Percentiles rank a stretch among this genome's conserved stretches.
These are phyloP conservation scores for Augiades crinisus DNA, from an alignment of 2,888 invertebrate genomes.

Conservation along the genomic window DNA sequence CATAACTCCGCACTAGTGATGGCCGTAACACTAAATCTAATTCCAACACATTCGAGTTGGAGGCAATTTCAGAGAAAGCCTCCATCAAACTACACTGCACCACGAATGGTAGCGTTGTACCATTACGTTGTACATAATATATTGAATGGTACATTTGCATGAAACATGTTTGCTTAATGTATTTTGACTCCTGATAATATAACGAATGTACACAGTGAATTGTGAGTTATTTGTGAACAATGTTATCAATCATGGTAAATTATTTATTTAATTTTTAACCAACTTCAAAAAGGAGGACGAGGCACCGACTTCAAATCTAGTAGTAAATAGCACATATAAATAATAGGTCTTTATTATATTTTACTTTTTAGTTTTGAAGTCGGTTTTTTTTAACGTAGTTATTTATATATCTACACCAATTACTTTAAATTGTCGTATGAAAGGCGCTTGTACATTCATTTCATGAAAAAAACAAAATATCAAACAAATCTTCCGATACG, in stretches of 20 bases:
- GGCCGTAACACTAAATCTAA: not conserved
- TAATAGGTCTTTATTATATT: too few relatives aligned
- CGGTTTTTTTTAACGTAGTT: too few relatives aligned
- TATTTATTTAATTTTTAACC: not conserved
- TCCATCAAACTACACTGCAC: slow-evolving; percentile 2
- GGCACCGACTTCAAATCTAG: too few relatives aligned
- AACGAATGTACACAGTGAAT: not conserved
- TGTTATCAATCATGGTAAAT: not conserved
- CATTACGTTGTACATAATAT: slow-evolving; percentile 11
- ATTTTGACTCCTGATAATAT: not conserved
- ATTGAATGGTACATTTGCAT: slow-evolving; percentile 10
- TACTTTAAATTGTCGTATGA: too few relatives aligned
- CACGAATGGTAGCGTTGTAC: slow-evolving; percentile 6
- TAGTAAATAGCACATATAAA: too few relatives aligned
- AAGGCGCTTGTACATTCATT: not conserved
- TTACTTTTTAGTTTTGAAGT: too few relatives aligned
- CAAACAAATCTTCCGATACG: not conserved
- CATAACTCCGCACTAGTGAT: not conserved
- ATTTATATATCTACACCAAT: too few relatives aligned
- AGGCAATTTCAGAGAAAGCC: slow-evolving; percentile 10
- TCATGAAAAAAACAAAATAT: too few relatives aligned
- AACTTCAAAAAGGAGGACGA: too few relatives aligned
- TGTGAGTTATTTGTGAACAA: not conserved
- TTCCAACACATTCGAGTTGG: not conserved
- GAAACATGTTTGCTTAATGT: slow-evolving; percentile 1